Evolutionary conservation across 2,888 invertebrate species (phyloP).

Genomic region (Pollenia griseotomentosa): DNA sequence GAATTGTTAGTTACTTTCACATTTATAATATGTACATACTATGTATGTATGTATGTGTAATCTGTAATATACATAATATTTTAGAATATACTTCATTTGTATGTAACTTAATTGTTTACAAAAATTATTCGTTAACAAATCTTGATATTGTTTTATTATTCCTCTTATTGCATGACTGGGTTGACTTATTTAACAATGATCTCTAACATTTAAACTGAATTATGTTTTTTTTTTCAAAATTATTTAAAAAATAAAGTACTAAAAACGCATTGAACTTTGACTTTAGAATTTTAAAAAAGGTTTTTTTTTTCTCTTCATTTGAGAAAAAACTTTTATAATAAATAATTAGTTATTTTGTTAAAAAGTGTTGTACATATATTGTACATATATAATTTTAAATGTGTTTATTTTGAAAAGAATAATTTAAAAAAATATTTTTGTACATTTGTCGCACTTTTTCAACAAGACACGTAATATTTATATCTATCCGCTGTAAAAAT

Average conservation of each 20-base stretch:
- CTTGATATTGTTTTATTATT: slow-evolving; percentile 24
- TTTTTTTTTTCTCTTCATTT: slow-evolving; percentile 27
- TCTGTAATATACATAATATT: slow-evolving; percentile 4
- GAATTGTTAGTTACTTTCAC: too few species aligned
- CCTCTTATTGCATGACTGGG: slow-evolving; percentile 19
- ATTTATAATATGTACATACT: not conserved
- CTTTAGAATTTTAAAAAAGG: slow-evolving; percentile 19
- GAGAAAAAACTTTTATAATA: not conserved
- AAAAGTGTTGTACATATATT: too few species aligned
- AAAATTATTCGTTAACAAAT: slow-evolving; percentile 9
- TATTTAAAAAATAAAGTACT: slow-evolving; percentile 1
- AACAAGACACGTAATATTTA: too few species aligned
- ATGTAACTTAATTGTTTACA: slow-evolving; percentile 5
- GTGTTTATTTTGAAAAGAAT: too few species aligned
- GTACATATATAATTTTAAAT: too few species aligned
- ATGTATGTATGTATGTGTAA: not conserved
- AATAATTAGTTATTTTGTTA: too few species aligned
- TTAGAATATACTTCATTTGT: not conserved
- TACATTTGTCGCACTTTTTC: too few species aligned
- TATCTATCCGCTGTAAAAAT: too few species aligned
- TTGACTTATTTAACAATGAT: slow-evolving; percentile 60
- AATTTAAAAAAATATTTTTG: too few species aligned
- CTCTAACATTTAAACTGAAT: slow-evolving; percentile 53
- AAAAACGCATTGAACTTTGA: slow-evolving; percentile 47
- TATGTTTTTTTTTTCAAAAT: slow-evolving; percentile 29